Evolutionary conservation across 1,140 invertebrate genomes (phyloP), one percentile per base, ranked within the genome.

Genomic region (Calliphora vicina): DNA sequence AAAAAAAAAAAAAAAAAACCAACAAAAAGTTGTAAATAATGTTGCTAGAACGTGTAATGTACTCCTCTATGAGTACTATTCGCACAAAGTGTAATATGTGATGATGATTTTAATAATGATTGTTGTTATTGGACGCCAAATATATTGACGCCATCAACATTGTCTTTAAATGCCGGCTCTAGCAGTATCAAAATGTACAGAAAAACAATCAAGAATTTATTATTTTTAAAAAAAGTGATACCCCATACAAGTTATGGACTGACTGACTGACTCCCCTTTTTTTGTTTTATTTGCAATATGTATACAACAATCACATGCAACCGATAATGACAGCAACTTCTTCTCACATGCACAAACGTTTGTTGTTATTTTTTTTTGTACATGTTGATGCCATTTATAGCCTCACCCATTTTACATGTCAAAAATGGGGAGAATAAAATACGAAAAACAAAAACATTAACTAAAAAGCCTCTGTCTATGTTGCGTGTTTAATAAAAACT

Each of bases 81-180:
- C n/a, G n/a, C n/a, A n/a, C 35, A 35, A 35, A 50, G 10, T 13
- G 15, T 50, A 1, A 50, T 50, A 50, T 50, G 45, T 50, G 13
- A 50, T 50, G 17, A 35, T 35, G 35, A 17, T 50, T 50, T 15
- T 15, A 17, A 50, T 50, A 50, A 76, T 35, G 9, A 42, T 76
- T 35, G n/a, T 76, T 76, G 26, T 73, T 35, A 76, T 43, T 42
- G 73, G 73, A 42, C 73, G 73, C 73, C 73, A 76, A 76, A 76
- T 13, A 76, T 76, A 20, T 76, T 76, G 73, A 76, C 73, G 73
- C 73, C 73, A 76, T n/a, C n/a, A n/a, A n/a, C 35, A 35, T 50
- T 50, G 45, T 12, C 45, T 6, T 12, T 5, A 35, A 10, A 35
- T 35, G 6, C 35, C 10, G 6, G 6, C 35, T 35, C 35, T 5